Evolutionary conservation across 2,113 vertebrate genomes (phyloP).

Genomic region (Petroica traversi): DNA sequence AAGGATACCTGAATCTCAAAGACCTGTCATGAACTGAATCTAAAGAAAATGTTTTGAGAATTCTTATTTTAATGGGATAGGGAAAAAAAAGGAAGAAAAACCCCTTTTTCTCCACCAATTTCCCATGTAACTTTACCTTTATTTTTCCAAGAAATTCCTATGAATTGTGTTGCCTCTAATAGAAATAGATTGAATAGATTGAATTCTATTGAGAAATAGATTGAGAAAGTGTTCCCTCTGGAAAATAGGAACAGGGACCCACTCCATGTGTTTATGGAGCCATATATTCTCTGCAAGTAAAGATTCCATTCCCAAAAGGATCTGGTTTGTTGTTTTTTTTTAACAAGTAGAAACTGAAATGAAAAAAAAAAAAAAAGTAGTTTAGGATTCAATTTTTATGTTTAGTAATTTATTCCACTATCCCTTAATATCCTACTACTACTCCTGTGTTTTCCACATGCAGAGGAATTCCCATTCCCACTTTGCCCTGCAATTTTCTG

Average conservation of each 20-base stretch:
- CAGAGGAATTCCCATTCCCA: not conserved
- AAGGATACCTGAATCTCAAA: not conserved
- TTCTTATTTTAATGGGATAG: not conserved
- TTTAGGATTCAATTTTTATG: not conserved
- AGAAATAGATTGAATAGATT: no score
- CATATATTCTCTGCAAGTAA: not conserved
- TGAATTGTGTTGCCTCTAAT: not conserved
- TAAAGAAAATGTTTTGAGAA: not conserved
- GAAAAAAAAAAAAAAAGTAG: not conserved
- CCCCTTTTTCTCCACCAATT: not conserved
- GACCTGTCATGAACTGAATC: not conserved
- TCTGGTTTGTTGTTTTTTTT: not conserved
- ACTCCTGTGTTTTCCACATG: not conserved
- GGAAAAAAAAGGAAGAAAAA: not conserved
- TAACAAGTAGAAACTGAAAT: not conserved
- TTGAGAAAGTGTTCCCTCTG: not conserved
- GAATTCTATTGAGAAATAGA: no score
- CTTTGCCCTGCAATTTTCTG: not conserved
- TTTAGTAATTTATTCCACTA: not conserved
- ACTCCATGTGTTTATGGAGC: not conserved
- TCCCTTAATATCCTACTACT: not conserved
- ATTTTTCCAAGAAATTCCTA: not conserved
- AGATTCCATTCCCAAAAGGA: not conserved
- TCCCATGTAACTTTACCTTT: not conserved
- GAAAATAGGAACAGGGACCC: not conserved